phyloP scores from a whole-genome alignment of 2,888 invertebrate genomes.

The Philaethria dido region DNA sequence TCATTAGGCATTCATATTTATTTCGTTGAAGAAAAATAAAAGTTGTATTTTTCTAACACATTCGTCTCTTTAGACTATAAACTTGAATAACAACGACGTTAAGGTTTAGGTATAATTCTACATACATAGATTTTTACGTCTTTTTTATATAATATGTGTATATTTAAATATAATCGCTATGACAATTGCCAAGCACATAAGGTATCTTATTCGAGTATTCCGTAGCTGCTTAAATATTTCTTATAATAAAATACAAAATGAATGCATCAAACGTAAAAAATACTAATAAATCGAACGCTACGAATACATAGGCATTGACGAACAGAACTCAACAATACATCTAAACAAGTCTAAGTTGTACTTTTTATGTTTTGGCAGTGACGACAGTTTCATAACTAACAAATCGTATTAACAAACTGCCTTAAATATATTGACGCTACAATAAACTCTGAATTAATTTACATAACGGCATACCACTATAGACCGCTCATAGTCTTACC shows the following conservation, averaged over 20 bases:
- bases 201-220: slow-evolving; percentile 47
- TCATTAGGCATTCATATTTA: slow-evolving; percentile 58
- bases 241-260: slow-evolving; percentile 45
- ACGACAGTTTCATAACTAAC: slow-evolving; percentile 55
- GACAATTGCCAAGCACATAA: slow-evolving; percentile 47
- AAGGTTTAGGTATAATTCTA: slow-evolving; percentile 47
- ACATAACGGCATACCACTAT: slow-evolving; percentile 53
- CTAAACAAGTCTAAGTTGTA: slow-evolving; percentile 64
- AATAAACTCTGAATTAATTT: slow-evolving; percentile 58
- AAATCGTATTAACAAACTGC: slow-evolving; percentile 52
- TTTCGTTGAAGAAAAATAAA: slow-evolving; percentile 66
- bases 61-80: slow-evolving; percentile 63
- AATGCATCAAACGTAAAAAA: slow-evolving; percentile 47
- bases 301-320: slow-evolving; percentile 39
- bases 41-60: slow-evolving; percentile 57
- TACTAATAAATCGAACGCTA: slow-evolving; percentile 43
- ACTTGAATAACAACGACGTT: slow-evolving; percentile 66
- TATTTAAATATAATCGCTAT: slow-evolving; percentile 45
- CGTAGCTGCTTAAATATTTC: slow-evolving; percentile 49
- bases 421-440: slow-evolving; percentile 52
- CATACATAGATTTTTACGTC: slow-evolving; percentile 54
- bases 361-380: slow-evolving; percentile 77
- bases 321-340: slow-evolving; percentile 49
- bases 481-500: slow-evolving; percentile 31
- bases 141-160: slow-evolving; percentile 52